Base-by-base conservation (phyloP, 2,113 vertebrate species). In the Scytalopus superciliaris region DNA sequence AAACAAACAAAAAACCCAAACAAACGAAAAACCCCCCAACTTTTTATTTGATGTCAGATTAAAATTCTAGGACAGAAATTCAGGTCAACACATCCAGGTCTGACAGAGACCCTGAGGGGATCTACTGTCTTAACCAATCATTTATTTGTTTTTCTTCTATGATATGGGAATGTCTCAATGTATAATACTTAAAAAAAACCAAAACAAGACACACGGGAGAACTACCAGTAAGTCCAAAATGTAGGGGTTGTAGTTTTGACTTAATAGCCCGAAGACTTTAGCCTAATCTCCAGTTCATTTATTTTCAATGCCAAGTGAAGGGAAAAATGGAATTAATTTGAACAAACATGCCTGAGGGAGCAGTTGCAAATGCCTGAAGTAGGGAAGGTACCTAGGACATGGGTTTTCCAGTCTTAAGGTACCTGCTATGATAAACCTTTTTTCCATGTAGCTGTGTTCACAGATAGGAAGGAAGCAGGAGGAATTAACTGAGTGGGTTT, bases 251-350 rank as follows among this genome's bases (percentile, higher is more conserved):
- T 79, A 64, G 12, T 23, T 95, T 90, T 79, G 24, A 40, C 40
- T 94, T 56, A 90, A 52, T 56, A 73, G 53, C 49, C 70, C 0
- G 7, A 92, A 93, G 67, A 83, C 19, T 66, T 82, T 27, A 30
- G 22, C n/a, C 37, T 85, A 73, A 90, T 94, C 88, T 85, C 45
- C 25, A 80, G 44, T 85, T 93, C 33, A 76, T 94, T 94, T 93
- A 66, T 73, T 94, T 94, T 90, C 70, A 85, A 27, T 88, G 53
- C 39, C 57, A 92, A 92, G 52, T 92, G 82, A 90, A 95, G 44
- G 13, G 31, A 89, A 87, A 83, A 95, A 85, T 10, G 6, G 62
- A 93, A 87, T 64, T 31, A 76, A 4, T 85, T 83, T 73, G 82
- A 91, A 56, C 37, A 90, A 95, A 90, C 7, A 55, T 79, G 78